Base-by-base conservation (phyloP, 2,113 vertebrate species). In the Cyphomyrus plagiostoma region DNA sequence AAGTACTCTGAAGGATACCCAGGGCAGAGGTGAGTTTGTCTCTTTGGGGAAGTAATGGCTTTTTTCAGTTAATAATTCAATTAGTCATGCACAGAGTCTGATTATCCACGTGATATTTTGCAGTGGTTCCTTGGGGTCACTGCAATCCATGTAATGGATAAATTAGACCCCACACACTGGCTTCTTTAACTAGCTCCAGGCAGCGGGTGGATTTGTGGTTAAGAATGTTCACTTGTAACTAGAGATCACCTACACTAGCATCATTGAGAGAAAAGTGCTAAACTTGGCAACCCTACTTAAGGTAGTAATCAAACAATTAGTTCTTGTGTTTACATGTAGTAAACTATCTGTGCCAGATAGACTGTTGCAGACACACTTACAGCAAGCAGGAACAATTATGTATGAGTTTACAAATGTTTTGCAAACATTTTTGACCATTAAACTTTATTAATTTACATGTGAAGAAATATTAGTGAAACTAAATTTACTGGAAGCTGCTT, bases 1-100 rank as follows among this genome's bases (percentile, higher is more conserved):
- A 99, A 99, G 92, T 99, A 99, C 93, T 99, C 98, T 0, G 98
- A 99, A 91, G 98, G 98, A 0, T 99, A 99, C 93, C 98, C 98
- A 0, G 98, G 98, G 53, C 98, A 99, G 94, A 98, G 98, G 98
- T 99, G 89, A 89, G 86, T 42, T 56, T 17, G 13, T 49, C 17
- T 15, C 46, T 9, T 45, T 23, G 21, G 42, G 30, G 50, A 89
- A 21, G 26, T 30, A 52, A 50, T 53, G 3, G 23, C 15, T 50
- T 66, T 10, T 26, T 42, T 8, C 10, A 56, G 48, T 30, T 84
- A 23, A 84, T 86, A 46, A 86, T 30, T 52, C 84, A 30, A 15
- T 86, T 50, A 83, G 39, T 48, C 80, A 83, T 19, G 35, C 80
- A 83, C 80, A 46, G 39, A 46, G 39, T 83, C 39, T 46, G 19